Evolutionary conservation across 1,140 invertebrate genomes (phyloP), one percentile per base, ranked within the genome.

Genomic region (Lethrus apterus): DNA sequence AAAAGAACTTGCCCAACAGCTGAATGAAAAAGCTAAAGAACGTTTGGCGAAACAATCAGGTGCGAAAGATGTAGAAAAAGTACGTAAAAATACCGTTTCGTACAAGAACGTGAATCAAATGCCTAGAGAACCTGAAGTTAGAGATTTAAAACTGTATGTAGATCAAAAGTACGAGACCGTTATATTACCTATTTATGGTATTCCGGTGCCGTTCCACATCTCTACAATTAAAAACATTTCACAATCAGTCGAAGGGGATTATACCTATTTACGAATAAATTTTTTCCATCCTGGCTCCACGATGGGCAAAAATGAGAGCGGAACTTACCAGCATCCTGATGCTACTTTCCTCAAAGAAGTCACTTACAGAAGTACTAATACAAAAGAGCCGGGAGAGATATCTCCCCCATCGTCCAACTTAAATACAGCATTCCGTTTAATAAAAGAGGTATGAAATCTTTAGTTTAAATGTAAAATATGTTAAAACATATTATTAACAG

Each of bases 391-490:
- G 8, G 96, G 96, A 38, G 94, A 98, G 72, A 78, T 96, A 35
- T 87, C 86, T 3, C 86, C 95, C 0, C 92, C 96, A 0, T 98
- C 94, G 0, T 82, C 89, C 1, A 99, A 99, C 69, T 71, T 99
- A 4, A 96, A 93, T 62, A 98, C 92, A 20, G 93, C 93, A 1
- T 98, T 96, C 67, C 78, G 95, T 45, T 73, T 98, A 5, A 99
- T 99, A 58, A 99, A 99, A 70, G 96, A 99, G 74, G 93, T 99
- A 69, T 98, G 99, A 66, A 95, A 93, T n/a, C n/a, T n/a, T n/a
- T n/a, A n/a, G n/a, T n/a, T n/a, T n/a, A n/a, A n/a, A n/a, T n/a
- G n/a, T n/a, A n/a, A 63, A 17, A 17, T 17, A 4, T 34, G 19
- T 34, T 31, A 18, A 30, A 44, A 11, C 32, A 33, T 13, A 33